phyloP scores from a whole-genome alignment of 1,140 invertebrate genomes.

The Penaeus vannamei region DNA sequence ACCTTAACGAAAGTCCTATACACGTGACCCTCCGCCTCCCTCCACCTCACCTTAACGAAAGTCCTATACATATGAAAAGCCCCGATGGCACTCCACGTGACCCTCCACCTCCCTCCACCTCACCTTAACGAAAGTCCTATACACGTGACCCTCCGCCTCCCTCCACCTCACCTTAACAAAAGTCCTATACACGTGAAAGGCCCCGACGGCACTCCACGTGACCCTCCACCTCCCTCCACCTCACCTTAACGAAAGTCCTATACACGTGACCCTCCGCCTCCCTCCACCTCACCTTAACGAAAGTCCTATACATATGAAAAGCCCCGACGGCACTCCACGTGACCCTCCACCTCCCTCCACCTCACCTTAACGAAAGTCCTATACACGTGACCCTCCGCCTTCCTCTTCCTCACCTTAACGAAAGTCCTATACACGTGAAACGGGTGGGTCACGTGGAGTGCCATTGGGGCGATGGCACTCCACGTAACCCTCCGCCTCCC shows the following conservation, averaged over 20 bases:
- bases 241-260: slow-evolving; percentile 84
- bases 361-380: slow-evolving; percentile 83
- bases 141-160: slow-evolving; percentile 79
- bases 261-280: slow-evolving; percentile 82
- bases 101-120: background rate
- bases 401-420: slow-evolving; percentile 72
- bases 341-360: slow-evolving; percentile 71
- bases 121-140: slow-evolving; percentile 86
- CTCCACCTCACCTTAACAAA: slow-evolving; percentile 75
- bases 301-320: slow-evolving; percentile 94
- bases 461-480: slow-evolving; percentile 97
- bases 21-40: slow-evolving; percentile 77
- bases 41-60: slow-evolving; percentile 77
- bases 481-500: slow-evolving; percentile 77
- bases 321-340: slow-evolving; percentile 97
- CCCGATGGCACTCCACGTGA: slow-evolving; percentile 97
- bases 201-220: slow-evolving; percentile 96
- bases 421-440: slow-evolving; percentile 95
- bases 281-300: slow-evolving; percentile 75
- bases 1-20: slow-evolving; percentile 88
- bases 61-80: slow-evolving; percentile 95
- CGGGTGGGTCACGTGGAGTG: too few species aligned
- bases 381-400: slow-evolving; percentile 82
- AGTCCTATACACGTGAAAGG: slow-evolving; percentile 95
- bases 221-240: slow-evolving; percentile 71